These are phyloP conservation scores for Amia ocellicauda DNA, from an alignment of 2,113 vertebrate species.

Conservation along the genomic window DNA sequence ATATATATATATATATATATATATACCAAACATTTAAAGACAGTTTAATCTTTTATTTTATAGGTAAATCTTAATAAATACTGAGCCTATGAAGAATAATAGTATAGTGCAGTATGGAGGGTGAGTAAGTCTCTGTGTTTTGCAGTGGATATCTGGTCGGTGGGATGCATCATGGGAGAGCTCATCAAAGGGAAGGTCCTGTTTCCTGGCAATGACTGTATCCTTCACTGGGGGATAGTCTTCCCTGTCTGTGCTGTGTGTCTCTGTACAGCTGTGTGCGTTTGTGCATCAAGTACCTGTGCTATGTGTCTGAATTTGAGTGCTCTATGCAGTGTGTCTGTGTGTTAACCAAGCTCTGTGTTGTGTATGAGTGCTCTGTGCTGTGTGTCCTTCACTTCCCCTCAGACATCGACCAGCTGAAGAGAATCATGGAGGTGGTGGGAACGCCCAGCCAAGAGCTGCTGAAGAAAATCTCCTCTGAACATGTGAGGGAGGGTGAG, in stretches of 20 bases:
- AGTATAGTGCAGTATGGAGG: no score
- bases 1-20: no score
- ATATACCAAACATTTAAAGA: no score
- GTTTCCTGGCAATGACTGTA: conserved; percentile 96
- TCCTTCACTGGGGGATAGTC: conserved; percentile 66
- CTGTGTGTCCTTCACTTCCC: conserved; percentile 42
- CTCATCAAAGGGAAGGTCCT: conserved; percentile 92
- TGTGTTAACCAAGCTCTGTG: neutral
- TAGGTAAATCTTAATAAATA: no score
- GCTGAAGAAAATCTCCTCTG: conserved; percentile 92
- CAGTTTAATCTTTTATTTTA: no score
- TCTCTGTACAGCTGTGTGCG: neutral
- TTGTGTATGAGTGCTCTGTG: no score
- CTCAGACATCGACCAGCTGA: conserved; percentile 92
- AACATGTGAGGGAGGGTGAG: conserved; percentile 74
- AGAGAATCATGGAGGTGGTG: conserved; percentile 97
- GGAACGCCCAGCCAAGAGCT: conserved; percentile 91
- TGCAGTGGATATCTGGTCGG: conserved; percentile 97
- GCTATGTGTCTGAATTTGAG: neutral
- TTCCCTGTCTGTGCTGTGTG: no score
- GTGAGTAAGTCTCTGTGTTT: no score
- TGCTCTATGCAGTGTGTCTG: neutral
- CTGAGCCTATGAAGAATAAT: no score
- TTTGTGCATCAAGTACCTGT: no score
- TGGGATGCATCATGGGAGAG: conserved; percentile 98